These are phyloP conservation scores for Rhegmatorhina hoffmannsi DNA, from an alignment of 2,113 vertebrate genomes.

Conservation along the genomic window DNA sequence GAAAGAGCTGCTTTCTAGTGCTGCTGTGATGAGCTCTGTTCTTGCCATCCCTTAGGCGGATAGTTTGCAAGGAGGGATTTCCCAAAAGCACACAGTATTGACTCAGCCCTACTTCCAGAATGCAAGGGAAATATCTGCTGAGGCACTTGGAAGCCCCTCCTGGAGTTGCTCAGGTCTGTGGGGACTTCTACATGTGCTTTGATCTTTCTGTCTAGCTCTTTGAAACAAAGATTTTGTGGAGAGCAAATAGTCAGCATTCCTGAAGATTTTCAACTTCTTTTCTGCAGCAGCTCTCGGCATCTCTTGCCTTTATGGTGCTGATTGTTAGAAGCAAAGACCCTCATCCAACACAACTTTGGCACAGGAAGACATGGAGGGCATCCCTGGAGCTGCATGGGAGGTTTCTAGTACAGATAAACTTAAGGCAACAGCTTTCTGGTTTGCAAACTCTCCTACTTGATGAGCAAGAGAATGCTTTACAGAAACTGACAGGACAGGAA, in stretches of 20 bases:
- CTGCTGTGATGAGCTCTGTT: background rate
- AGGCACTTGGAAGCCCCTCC: background rate
- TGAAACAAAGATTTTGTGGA: background rate
- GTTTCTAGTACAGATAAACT: background rate
- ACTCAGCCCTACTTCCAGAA: background rate
- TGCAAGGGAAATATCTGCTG: background rate
- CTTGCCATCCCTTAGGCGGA: background rate
- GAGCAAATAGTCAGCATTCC: background rate
- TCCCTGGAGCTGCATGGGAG: background rate
- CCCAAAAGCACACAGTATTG: conserved; percentile 9
- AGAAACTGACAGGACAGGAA: background rate
- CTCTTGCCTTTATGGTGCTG: background rate
- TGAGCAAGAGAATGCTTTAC: background rate
- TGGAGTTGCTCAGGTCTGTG: background rate
- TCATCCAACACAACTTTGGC: background rate
- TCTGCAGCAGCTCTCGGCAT: background rate
- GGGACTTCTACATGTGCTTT: conserved; percentile 1
- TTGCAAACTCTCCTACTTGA: background rate
- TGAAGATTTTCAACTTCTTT: background rate
- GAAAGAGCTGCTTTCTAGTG: background rate
- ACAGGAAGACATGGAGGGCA: background rate
- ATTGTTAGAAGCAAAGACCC: background rate
- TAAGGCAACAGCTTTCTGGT: background rate
- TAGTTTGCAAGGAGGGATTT: background rate
- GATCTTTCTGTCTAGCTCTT: conserved; percentile 21